Evolutionary conservation across 1,140 invertebrate genomes (phyloP).

Genomic region (Papilio helenus): DNA sequence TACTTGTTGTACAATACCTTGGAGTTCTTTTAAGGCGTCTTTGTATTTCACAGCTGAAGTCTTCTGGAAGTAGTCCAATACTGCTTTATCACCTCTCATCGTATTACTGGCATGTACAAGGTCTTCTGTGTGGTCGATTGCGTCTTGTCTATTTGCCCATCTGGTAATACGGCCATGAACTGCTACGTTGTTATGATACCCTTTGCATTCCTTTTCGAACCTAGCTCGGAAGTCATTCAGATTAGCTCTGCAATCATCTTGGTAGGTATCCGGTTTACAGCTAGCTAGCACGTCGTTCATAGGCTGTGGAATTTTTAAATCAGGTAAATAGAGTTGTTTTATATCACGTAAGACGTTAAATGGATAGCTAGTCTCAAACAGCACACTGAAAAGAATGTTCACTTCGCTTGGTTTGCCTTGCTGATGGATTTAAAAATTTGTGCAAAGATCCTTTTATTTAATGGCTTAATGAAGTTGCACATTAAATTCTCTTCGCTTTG

Average conservation of each 20-base stretch:
- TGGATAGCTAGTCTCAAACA: too few species aligned
- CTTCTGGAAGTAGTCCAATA: slow-evolving; percentile 19
- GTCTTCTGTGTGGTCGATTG: slow-evolving; percentile 18
- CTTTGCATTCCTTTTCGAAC: slow-evolving; percentile 14
- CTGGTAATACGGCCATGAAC: background rate
- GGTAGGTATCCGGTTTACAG: slow-evolving; percentile 20
- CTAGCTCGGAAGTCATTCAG: slow-evolving; percentile 16
- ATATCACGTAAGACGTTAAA: too few species aligned
- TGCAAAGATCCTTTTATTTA: too few species aligned
- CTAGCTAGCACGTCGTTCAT: slow-evolving; percentile 16
- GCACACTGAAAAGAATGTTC: too few species aligned
- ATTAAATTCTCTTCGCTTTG: too few species aligned
- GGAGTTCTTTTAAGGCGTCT: background rate
- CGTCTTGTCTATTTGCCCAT: slow-evolving; percentile 13
- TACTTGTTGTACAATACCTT: background rate
- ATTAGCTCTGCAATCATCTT: slow-evolving; percentile 11
- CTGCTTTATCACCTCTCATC: background rate
- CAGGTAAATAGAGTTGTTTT: too few species aligned
- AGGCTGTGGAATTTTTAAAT: background rate
- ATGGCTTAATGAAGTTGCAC: too few species aligned
- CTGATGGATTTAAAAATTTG: too few species aligned
- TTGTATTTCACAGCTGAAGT: slow-evolving; percentile 13
- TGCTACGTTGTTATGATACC: slow-evolving; percentile 19
- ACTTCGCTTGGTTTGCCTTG: too few species aligned
- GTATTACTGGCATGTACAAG: background rate